Percentiles rank a stretch among this genome's conserved stretches.
These are phyloP conservation scores for Monochamus saltuarius DNA, from an alignment of 1,140 invertebrate genomes.

Conservation along the genomic window DNA sequence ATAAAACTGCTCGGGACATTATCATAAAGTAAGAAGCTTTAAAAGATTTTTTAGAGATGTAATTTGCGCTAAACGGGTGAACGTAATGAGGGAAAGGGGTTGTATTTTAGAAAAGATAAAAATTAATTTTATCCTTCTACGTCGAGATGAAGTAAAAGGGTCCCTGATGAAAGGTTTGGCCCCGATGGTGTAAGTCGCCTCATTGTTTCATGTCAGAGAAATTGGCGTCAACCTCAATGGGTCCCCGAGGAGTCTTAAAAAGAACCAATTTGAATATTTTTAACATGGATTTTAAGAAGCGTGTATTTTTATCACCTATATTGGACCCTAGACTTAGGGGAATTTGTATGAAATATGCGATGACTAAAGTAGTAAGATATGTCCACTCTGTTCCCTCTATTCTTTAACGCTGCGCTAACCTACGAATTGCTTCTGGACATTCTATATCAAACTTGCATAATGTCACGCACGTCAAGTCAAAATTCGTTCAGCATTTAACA, in stretches of 20 bases:
- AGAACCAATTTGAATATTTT: slow-evolving; percentile 56
- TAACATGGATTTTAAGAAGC: slow-evolving; percentile 56
- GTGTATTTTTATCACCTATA: slow-evolving; percentile 51
- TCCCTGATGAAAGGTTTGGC: slow-evolving; percentile 34
- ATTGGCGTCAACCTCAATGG: slow-evolving; percentile 56
- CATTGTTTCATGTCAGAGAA: slow-evolving; percentile 54
- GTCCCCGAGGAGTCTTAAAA: slow-evolving; percentile 51
- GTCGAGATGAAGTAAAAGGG: slow-evolving; percentile 44
- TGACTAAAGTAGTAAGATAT: slow-evolving; percentile 30
- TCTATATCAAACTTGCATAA: no score
- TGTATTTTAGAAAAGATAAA: slow-evolving; percentile 25
- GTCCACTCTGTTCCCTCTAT: slow-evolving; percentile 6
- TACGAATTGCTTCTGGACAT: neutral
- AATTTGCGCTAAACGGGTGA: neutral
- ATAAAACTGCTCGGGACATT: no score
- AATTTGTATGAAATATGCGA: slow-evolving; percentile 30
- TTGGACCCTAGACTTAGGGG: slow-evolving; percentile 29
- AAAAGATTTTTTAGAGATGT: slow-evolving; percentile 4
- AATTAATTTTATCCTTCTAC: slow-evolving; percentile 45
- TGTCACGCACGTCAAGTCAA: no score
- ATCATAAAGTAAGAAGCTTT: neutral
- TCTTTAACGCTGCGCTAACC: neutral
- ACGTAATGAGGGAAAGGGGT: slow-evolving; percentile 3
- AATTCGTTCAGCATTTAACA: no score
- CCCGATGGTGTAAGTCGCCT: slow-evolving; percentile 32